These are phyloP conservation scores for Eupelmus urozonus DNA, from an alignment of 2,888 invertebrate genomes.

Conservation along the genomic window DNA sequence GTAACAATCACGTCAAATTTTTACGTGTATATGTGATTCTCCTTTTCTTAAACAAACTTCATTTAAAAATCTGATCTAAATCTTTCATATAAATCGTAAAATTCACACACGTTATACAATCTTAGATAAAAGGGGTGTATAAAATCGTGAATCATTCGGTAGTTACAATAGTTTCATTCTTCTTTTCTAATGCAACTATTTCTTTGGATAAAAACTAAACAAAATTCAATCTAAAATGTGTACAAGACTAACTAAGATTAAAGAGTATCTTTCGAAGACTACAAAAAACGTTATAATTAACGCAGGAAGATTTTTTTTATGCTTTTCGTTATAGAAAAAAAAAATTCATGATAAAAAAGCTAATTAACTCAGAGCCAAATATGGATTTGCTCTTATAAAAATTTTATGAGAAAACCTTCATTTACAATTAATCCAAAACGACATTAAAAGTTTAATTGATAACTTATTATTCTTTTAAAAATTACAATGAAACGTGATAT, in stretches of 20 bases:
- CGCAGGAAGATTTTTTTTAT: slow-evolving; percentile 33
- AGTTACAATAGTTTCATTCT: not conserved
- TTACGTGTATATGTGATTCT: not conserved
- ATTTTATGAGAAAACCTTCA: slow-evolving; percentile 15
- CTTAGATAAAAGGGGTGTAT: slow-evolving; percentile 16
- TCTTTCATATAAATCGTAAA: not conserved
- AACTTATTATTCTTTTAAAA: not conserved
- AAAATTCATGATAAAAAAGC: slow-evolving; percentile 25
- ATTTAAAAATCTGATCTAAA: slow-evolving; percentile 9
- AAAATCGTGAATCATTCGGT: slow-evolving; percentile 15
- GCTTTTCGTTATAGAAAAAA: slow-evolving; percentile 30
- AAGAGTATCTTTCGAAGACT: slow-evolving; percentile 27
- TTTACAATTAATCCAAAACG: slow-evolving; percentile 4
- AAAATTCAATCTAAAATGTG: not conserved
- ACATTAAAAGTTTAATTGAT: slow-evolving; percentile 8
- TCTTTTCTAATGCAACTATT: slow-evolving; percentile 13
- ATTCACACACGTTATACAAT: not conserved
- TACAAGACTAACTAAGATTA: slow-evolving; percentile 11
- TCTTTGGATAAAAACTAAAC: not conserved
- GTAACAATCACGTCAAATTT: slow-evolving; percentile 2
- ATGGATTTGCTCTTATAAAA: slow-evolving; percentile 25
- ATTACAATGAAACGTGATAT: not conserved
- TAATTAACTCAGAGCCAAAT: not conserved
- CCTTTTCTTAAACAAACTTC: not conserved
- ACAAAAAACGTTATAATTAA: slow-evolving; percentile 29